Evolutionary conservation across 2,113 vertebrate species (phyloP), one percentile per base, ranked within the genome.

Genomic region (Collichthys lucidus): DNA sequence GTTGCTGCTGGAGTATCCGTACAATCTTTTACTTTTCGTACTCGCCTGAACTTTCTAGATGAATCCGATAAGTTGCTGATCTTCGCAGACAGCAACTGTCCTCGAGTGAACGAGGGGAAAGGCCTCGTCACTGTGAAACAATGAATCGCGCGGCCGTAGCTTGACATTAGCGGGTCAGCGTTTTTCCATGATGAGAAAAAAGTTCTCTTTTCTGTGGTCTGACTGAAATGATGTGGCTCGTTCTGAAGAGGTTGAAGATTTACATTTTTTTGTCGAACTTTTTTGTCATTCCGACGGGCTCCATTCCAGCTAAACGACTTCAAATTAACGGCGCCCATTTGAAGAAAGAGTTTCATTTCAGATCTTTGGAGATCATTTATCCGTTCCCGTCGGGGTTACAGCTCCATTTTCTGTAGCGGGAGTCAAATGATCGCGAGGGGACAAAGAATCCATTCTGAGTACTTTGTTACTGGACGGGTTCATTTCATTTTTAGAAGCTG

Each of bases 301-400:
- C 79, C 62, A 62, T 86, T 89, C 89, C 75, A 72, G 60, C 80
- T 74, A 80, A 82, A 88, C 62, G 26, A 80, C 76, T 81, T 80
- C 17, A 66, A 73, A 86, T 81, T 44, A 89, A 86, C 80, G 80
- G 52, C 10, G 24, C 2, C 83, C 84, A 63, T 90, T 86, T 71
- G 24, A 82, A 44, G 69, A 14, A 40, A 40, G 47, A 62, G 40
- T 77, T 74, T 66, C 12, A 40, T 75, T 77, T 70, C 42, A 22
- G 61, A 78, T 77, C 2, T 50, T n/a, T 69, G 35, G 22, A 20
- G 55, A 79, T 78, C 73, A 46, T 83, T 84, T 80, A 59, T 70
- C 29, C 53, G 19, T 75, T 42, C 56, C 76, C 49, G 11, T 11
- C 9, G 20, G 56, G 74, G 22, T 68, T n/a, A 63, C 42, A 5